Evolutionary conservation across 2,797 vertebrate species (phyloP), one percentile per base, ranked within the genome.

Genomic region (Chelmon rostratus): DNA sequence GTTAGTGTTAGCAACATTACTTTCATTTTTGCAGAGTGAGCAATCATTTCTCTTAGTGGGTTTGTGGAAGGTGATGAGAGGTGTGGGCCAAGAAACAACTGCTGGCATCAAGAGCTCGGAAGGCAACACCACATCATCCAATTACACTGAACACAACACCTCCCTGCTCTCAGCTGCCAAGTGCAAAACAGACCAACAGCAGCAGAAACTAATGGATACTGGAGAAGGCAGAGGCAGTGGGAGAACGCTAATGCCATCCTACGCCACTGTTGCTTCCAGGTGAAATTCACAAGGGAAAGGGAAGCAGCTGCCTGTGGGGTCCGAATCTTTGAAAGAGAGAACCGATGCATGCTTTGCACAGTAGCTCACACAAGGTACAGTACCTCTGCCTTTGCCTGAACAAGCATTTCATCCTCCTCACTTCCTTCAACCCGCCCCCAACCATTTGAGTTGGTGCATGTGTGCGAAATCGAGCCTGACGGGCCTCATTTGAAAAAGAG

Each of bases 71-170:
- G 64, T 75, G 78, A 63, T 49, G 33, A 61, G 46, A 57, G 31
- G 46, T 62, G 28, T 8, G 13, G 59, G 76, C 68, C 73, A 74
- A 73, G 16, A 80, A 84, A 42, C 28, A 9, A 65, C 62, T 52
- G 71, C 28, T 79, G 73, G 68, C 76, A 82, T 76, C 58, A 19
- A 64, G 19, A 84, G 78, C 62, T 57, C 52, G 53, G 33, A 84
- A 82, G 68, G 68, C 76, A 77, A 84, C 42, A 59, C 52, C 72
- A 44, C 72, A 76, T 84, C 75, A 86, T 86, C 81, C 73, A 76
- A 76, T 86, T 82, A 78, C 78, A 68, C 9, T 52, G 63, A 91
- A 81, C 67, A 76, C 62, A 79, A 83, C 76, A 81, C 74, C 46
- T 69, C 57, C 56, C 50, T 57, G 79, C 66, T 79, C 50, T 65